phyloP scores from a whole-genome alignment of 1,140 invertebrate genomes.

The Chelonus insularis region DNA sequence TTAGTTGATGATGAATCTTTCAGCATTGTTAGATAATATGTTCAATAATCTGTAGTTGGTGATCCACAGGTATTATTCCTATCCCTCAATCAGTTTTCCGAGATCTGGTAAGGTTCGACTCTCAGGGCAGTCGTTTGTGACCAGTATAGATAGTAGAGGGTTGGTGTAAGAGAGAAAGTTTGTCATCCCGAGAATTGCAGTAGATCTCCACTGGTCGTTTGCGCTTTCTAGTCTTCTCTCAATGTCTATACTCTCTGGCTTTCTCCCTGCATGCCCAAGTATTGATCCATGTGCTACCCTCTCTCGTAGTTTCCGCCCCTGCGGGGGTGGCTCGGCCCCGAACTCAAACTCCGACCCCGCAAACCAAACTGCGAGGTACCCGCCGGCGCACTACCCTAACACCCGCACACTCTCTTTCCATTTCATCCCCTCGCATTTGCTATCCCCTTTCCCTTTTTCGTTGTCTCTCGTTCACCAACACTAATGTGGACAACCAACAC shows the following conservation, averaged over 20 bases:
- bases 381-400: constrained; percentile 11
- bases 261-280: constrained; percentile 21
- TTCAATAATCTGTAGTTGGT: constrained; percentile 8
- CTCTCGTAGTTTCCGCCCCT: constrained; percentile 28
- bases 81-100: neutral
- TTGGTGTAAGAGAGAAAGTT: neutral
- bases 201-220: neutral
- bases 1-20: neutral
- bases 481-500: neutral
- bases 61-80: constrained; percentile 15
- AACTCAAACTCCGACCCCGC: constrained; percentile 23
- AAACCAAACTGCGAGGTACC: constrained; percentile 26
- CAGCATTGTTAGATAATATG: neutral
- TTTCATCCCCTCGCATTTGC: neutral
- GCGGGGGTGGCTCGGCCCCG: constrained; percentile 24
- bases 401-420: neutral
- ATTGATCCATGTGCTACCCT: constrained; percentile 27
- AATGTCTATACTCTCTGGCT: constrained; percentile 14
- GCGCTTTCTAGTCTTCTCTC: neutral
- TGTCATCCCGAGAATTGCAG: too few relatives aligned
- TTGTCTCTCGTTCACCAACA: neutral
- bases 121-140: neutral
- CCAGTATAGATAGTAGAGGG: neutral
- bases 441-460: neutral
- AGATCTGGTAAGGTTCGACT: neutral